These are phyloP conservation scores for Clavelina lepadiformis DNA, from an alignment of 23 tunicate genomes.

Conservation along the genomic window DNA sequence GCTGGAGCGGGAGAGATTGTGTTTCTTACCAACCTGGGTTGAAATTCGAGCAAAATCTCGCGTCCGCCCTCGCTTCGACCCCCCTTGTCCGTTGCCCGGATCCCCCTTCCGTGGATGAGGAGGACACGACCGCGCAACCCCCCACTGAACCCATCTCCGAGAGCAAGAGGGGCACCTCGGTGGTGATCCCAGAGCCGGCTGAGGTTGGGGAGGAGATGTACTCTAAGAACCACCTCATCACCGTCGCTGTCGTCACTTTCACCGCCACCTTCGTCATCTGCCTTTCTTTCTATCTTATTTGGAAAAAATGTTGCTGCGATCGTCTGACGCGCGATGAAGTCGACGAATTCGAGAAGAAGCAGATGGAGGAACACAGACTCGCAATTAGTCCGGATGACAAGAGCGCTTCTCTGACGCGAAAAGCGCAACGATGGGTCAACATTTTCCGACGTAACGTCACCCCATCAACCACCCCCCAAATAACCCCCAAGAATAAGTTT, in stretches of 20 bases:
- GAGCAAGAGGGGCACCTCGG: too few species aligned
- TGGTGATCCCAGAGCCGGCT: neutral
- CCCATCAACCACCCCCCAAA: conserved; percentile 22
- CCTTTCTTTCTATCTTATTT: neutral
- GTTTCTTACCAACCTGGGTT: conserved; percentile 6
- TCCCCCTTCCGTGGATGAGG: neutral
- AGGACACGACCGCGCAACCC: neutral
- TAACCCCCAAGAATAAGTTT: conserved; percentile 20
- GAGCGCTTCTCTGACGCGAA: conserved; percentile 21
- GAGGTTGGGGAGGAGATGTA: neutral
- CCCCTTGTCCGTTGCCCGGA: conserved; percentile 4
- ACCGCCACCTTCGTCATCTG: conserved; percentile 1
- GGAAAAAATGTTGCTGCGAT: neutral
- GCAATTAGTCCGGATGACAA: conserved; percentile 10
- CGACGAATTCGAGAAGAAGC: conserved; percentile 25
- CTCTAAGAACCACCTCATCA: too few species aligned
- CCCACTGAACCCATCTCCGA: too few species aligned
- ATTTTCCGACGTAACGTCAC: conserved; percentile 19
- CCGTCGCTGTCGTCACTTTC: conserved; percentile 5
- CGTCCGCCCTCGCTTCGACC: neutral
- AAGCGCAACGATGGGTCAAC: conserved; percentile 6
- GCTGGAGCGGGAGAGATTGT: conserved; percentile 58
- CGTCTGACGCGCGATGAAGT: neutral
- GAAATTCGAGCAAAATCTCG: neutral
- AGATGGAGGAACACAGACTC: conserved; percentile 28